phyloP scores from a whole-genome alignment of 2,113 vertebrate genomes.

The Saccopteryx leptura region DNA sequence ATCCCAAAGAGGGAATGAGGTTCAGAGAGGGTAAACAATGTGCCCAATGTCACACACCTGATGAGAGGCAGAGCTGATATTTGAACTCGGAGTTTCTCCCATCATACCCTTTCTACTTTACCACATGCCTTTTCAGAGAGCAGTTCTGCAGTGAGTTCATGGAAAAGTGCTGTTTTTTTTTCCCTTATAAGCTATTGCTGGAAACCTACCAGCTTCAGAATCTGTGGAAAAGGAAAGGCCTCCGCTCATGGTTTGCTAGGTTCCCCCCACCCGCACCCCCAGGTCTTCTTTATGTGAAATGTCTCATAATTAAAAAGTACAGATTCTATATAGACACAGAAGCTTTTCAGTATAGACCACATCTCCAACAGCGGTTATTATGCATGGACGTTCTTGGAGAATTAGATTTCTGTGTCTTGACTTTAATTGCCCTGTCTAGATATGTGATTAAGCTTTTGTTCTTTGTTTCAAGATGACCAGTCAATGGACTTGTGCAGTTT shows the following conservation, averaged over 20 bases:
- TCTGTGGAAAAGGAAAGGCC: neutral
- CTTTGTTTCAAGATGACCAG: constrained; percentile 81
- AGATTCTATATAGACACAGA: constrained; percentile 81
- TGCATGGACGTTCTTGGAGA: constrained; percentile 77
- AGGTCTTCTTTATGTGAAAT: constrained; percentile 55
- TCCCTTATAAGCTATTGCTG: neutral
- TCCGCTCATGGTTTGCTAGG: neutral
- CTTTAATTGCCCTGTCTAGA: constrained; percentile 84
- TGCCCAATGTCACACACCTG: neutral
- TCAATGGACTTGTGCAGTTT: constrained; percentile 74
- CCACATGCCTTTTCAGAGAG: neutral
- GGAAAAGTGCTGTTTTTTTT: neutral
- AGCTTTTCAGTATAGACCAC: constrained; percentile 75
- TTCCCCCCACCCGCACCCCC: neutral
- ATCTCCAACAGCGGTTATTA: constrained; percentile 77
- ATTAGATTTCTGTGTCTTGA: constrained; percentile 84
- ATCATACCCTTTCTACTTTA: neutral
- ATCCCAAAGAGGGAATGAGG: neutral
- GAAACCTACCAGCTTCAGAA: neutral
- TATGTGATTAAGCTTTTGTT: constrained; percentile 84
- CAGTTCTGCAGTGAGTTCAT: neutral
- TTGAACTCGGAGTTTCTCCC: neutral
- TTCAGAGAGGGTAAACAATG: neutral
- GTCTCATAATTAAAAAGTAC: constrained; percentile 78
- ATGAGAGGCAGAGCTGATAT: neutral